Conservation (phyloP, 2,113 vertebrate genomes). For the Hemiprocne comata region DNA sequence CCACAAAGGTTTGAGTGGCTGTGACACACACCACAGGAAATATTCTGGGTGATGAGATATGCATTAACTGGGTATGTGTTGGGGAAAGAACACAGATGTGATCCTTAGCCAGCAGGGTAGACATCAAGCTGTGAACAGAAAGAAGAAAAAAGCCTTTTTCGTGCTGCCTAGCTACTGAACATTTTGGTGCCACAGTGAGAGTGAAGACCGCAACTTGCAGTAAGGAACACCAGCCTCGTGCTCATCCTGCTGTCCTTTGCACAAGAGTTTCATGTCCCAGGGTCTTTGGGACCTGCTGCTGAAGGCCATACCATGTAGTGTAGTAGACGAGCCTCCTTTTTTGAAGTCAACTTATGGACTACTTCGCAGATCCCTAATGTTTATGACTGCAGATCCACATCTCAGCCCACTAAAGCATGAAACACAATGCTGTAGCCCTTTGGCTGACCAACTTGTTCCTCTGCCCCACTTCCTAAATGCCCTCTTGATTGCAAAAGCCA, state of each 20-base stretch:
- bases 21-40: not conserved
- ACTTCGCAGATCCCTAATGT: not conserved
- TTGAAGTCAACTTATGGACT: not conserved
- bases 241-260: not conserved
- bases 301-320: not conserved
- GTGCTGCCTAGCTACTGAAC: not conserved
- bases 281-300: not conserved
- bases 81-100: not conserved
- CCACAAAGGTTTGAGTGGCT: not conserved
- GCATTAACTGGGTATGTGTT: not conserved
- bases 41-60: not conserved
- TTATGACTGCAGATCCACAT: not conserved
- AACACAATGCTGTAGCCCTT: not conserved
- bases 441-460: not conserved
- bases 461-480: not conserved
- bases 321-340: not conserved
- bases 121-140: not conserved
- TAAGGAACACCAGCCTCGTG: not conserved
- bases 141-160: not conserved
- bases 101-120: not conserved
- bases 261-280: not conserved
- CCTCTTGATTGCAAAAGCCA: not conserved
- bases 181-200: not conserved
- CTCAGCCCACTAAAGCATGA: not conserved
- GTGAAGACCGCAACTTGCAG: not conserved